Percentiles rank a stretch among this genome's conserved stretches.
These are phyloP conservation scores for Rhagoletis zephyria DNA, from an alignment of 1,140 invertebrate species.

Conservation along the genomic window DNA sequence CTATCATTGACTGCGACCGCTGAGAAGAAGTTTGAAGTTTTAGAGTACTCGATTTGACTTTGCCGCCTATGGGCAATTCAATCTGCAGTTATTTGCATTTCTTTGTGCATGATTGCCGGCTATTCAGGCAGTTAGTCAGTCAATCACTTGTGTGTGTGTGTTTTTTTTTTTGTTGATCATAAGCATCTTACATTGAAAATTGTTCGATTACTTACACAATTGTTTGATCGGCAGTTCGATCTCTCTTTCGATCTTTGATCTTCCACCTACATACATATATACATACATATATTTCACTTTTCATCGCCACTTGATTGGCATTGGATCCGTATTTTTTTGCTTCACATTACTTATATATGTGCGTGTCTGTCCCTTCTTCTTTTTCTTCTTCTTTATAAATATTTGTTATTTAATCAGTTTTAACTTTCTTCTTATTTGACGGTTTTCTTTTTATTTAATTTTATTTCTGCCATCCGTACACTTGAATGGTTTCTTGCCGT, in stretches of 20 bases:
- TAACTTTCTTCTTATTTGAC: neutral
- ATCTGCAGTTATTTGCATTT: slow-evolving; percentile 46
- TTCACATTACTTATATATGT: neutral
- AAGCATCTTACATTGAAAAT: slow-evolving; percentile 13
- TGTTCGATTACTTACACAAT: slow-evolving; percentile 33
- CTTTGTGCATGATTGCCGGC: slow-evolving; percentile 12
- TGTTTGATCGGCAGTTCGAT: slow-evolving; percentile 47
- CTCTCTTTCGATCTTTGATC: slow-evolving; percentile 34
- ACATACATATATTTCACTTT: slow-evolving; percentile 20
- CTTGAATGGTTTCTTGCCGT: slow-evolving; percentile 33
- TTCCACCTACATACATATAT: neutral
- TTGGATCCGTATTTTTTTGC: slow-evolving; percentile 12
- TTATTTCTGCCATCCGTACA: neutral
- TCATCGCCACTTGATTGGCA: slow-evolving; percentile 38
- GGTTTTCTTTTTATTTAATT: neutral
- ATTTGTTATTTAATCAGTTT: neutral
- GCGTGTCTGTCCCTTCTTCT: neutral
- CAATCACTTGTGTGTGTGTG: neutral
- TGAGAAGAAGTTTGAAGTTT: neutral
- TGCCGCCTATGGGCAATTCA: slow-evolving; percentile 8
- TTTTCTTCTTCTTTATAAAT: neutral
- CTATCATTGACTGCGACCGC: neutral
- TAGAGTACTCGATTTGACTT: neutral
- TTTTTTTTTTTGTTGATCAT: neutral
- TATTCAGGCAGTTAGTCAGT: slow-evolving; percentile 35